Conservation (phyloP, 2,888 invertebrate species). For the Drosophila neotestacea region DNA sequence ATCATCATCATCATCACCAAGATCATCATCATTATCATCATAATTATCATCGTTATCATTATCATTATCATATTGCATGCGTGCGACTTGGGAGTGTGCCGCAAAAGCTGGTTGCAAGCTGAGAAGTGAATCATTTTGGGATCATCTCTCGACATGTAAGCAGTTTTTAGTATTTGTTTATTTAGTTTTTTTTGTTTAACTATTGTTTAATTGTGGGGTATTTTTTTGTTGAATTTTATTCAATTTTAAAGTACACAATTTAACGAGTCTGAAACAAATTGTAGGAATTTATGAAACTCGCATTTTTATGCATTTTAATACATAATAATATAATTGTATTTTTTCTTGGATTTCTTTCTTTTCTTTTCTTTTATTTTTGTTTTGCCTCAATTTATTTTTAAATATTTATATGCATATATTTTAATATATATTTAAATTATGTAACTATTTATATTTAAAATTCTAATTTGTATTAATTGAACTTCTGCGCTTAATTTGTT, state of each 20-base stretch:
- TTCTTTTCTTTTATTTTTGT: slow-evolving; percentile 23
- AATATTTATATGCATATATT: slow-evolving; percentile 55
- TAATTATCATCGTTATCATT: slow-evolving; percentile 19
- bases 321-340: slow-evolving; percentile 40
- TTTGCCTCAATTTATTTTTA: slow-evolving; percentile 35
- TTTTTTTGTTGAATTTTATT: slow-evolving; percentile 70
- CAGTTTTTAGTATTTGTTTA: slow-evolving; percentile 37
- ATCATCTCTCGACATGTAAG: slow-evolving; percentile 41
- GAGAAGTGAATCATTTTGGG: slow-evolving; percentile 14
- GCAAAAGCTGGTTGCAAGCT: slow-evolving; percentile 40
- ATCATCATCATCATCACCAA: slow-evolving; percentile 22
- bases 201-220: slow-evolving; percentile 26
- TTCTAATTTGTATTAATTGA: slow-evolving; percentile 82
- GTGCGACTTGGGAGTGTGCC: slow-evolving; percentile 38
- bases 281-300: slow-evolving; percentile 51
- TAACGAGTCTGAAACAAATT: slow-evolving; percentile 62
- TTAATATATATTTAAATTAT: slow-evolving; percentile 67
- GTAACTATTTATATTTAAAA: slow-evolving; percentile 73
- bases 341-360: slow-evolving; percentile 20
- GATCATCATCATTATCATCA: slow-evolving; percentile 16
- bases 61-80: slow-evolving; percentile 35
- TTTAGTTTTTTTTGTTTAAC: slow-evolving; percentile 2
- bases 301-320: slow-evolving; percentile 44
- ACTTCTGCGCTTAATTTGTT: slow-evolving; percentile 77
- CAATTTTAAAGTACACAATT: slow-evolving; percentile 78